Base-by-base conservation (phyloP, 2,888 invertebrate genomes). In the Furcula furcula region DNA sequence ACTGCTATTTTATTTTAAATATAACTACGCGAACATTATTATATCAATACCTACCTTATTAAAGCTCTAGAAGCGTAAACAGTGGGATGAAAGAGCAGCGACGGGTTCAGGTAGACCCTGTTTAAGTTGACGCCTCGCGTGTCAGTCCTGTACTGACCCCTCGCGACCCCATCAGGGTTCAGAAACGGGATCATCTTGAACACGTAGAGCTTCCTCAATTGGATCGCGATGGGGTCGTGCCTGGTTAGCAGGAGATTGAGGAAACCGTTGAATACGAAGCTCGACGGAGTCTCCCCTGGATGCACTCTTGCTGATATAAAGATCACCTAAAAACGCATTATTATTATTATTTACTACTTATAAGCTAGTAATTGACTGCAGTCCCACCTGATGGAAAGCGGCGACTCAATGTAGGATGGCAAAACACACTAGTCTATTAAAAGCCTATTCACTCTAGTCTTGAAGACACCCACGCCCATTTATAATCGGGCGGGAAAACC, bases 271-370 rank as follows among this genome's bases (percentile, higher is more conserved):
- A 97, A 93, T 7, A 97, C 97, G 80, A 95, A 96, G 76, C 95
- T 96, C 1, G 96, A 95, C 1, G 97, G 97, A 0, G 97, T 97
- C 81, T 97, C 97, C 1, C 97, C 97, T 7, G 97, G 97, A 79
- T 97, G 97, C 31, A 97, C 97, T 40, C 97, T 90, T 3, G 97
- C 96, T 39, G 95, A 96, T 59, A 97, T 84, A 73, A 97, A 94
- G 55, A 96, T 93, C 4, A 97, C 91, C 94, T 94, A 67, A 19
- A 40, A 9, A 14, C 26, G 39, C 35, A 36, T 23, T 22, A 16
- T 16, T 16, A 16, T 16, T 16, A 16, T 4, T 16, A n/a, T n/a
- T n/a, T n/a, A n/a, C n/a, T n/a, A n/a, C n/a, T n/a, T n/a, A n/a
- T n/a, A n/a, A n/a, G n/a, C n/a, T n/a, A n/a, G n/a, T n/a, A n/a